Base-by-base conservation (phyloP, 2,888 invertebrate species). In the Merodon equestris region DNA sequence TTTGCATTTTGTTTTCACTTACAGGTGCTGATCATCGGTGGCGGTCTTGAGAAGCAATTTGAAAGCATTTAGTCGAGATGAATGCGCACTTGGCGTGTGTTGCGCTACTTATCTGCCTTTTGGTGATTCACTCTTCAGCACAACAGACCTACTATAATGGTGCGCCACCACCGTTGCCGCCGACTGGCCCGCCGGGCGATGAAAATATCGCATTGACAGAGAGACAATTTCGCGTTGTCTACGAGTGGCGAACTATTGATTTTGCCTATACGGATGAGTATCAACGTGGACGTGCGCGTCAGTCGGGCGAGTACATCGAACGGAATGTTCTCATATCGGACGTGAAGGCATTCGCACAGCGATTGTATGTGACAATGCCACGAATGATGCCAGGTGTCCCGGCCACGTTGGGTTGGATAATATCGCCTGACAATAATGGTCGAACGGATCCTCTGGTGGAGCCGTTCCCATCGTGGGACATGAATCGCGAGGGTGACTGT, bases 221-320 rank as follows among this genome's bases (percentile, higher is more conserved):
- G 42, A 70, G 84, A 85, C 91, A 92, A 85, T 94, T 94, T 87
- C 90, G 91, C 72, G 94, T 93, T 36, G 91, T 93, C 72, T 93
- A 93, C 88, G 93, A 94, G 89, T 94, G 94, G 94, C 92, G 91
- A 85, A 91, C 90, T 81, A 89, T 94, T 79, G 93, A 94, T 85
- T 93, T 92, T 88, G 91, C 91, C 34, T 94, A 93, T 93, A 91
- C 91, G 40, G 90, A 90, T 77, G 91, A 90, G 54, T 91, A 90
- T 81, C 90, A 90, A 14, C 91, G 91, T 79, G 88, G 90, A 53
- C 88, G 87, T 76, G 92, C 92, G 74, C 86, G 91, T 75, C 90
- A 90, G 84, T 90, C 90, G 53, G 91, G 91, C 81, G 88, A 89
- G 82, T 94, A 93, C 88, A 90, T 93, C 75, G 92, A 93, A 14